Base-by-base conservation (phyloP, 2,888 invertebrate genomes). In the Lathronympha strigana region DNA sequence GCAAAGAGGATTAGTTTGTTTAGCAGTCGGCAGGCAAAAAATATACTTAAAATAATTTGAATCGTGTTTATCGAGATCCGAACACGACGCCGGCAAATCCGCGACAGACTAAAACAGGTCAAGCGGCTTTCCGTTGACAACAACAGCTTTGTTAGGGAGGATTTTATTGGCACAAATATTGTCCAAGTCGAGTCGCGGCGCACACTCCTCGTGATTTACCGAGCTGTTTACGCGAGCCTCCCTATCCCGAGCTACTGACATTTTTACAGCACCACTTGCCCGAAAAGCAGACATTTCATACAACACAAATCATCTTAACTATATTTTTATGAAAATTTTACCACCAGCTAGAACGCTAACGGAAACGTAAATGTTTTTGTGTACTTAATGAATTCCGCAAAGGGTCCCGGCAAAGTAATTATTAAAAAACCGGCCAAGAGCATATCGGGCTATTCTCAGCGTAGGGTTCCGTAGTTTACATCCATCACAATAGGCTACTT, bases 101-200 rank as follows among this genome's bases (percentile, higher is more conserved):
- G 73, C 79, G 82, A 85, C 82, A 81, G 80, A 82, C 81, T 84
- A 83, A 86, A 90, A 84, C 84, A 86, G 86, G 86, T 87, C 87
- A 85, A 82, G 76, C 82, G 84, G 86, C 84, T 85, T 84, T 83
- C 76, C 80, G 82, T 82, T 88, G 88, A 89, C 88, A 90, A 88
- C 88, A 89, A 89, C 87, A 90, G 87, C 87, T 88, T 89, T 89
- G 88, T 88, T 83, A 85, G 84, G 81, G 84, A 84, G 79, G 81
- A 87, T 90, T 90, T 88, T 90, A 90, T 90, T 90, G 89, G 86
- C 88, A 88, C 87, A 90, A 90, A 90, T 89, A 90, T 88, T 88
- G 88, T 86, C 84, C 84, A 87, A 87, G 86, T 85, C 82, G 84
- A 84, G 84, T 82, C 83, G 84, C 77, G 84, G 83, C 83, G 83